Percentiles rank a stretch among this genome's conserved stretches.
These are phyloP conservation scores for Peromyscus maniculatus DNA, from an alignment of 2,113 vertebrate genomes.

Conservation along the genomic window DNA sequence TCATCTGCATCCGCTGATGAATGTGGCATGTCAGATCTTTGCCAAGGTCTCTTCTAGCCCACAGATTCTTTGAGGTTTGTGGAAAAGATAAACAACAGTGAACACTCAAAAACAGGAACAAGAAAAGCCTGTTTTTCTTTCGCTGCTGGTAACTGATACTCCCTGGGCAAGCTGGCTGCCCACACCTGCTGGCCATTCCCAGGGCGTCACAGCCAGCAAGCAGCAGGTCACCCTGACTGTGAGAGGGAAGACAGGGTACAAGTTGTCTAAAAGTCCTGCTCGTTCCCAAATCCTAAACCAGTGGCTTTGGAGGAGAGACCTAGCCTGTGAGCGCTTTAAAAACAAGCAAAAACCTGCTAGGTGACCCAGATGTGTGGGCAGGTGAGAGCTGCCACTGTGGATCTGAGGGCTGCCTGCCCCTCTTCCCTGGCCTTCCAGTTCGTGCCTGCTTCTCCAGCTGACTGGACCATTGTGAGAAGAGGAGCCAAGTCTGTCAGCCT, in stretches of 20 bases:
- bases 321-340: neutral
- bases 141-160: neutral
- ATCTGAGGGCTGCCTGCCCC: neutral
- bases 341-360: neutral
- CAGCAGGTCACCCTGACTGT: neutral
- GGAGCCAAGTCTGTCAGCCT: neutral
- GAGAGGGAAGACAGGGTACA: neutral
- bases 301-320: neutral
- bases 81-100: neutral
- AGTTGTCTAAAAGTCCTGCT: neutral
- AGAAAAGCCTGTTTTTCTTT: constrained; percentile 63
- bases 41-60: neutral
- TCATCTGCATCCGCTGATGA: neutral
- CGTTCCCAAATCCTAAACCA: neutral
- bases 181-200: neutral
- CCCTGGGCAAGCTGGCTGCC: neutral
- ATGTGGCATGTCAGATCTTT: neutral
- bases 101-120: neutral
- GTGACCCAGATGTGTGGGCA: neutral
- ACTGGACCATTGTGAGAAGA: neutral
- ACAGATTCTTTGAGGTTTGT: constrained; percentile 7
- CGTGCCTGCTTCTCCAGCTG: neutral
- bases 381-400: neutral
- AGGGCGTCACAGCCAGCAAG: neutral
- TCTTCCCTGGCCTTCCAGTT: neutral